These are phyloP conservation scores for Thereuonema tuberculata DNA, from an alignment of 1,140 invertebrate species.

Conservation along the genomic window DNA sequence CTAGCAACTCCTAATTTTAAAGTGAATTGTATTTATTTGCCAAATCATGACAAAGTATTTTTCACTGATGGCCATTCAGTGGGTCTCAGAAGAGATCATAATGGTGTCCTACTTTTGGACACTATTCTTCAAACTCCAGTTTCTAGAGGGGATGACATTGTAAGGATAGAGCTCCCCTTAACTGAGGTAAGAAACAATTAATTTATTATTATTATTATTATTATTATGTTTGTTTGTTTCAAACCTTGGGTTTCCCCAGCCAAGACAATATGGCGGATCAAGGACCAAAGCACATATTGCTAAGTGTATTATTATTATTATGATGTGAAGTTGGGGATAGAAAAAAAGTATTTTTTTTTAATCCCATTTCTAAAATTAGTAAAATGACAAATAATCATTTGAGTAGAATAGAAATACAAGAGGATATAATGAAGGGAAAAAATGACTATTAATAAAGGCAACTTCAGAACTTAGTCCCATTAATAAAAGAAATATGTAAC, in stretches of 20 bases:
- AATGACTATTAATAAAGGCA: too few species aligned
- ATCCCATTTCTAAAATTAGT: slow-evolving; percentile 7
- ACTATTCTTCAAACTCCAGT: slow-evolving; percentile 71
- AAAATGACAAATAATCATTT: not conserved
- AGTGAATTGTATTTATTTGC: slow-evolving; percentile 53
- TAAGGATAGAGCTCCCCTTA: slow-evolving; percentile 67
- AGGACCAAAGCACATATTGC: too few species aligned
- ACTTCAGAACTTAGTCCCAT: too few species aligned
- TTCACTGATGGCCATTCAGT: slow-evolving; percentile 64
- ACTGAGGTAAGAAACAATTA: slow-evolving; percentile 59
- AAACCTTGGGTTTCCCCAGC: too few species aligned
- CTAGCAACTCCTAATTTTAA: slow-evolving; percentile 39
- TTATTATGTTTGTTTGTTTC: too few species aligned
- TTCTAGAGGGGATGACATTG: slow-evolving; percentile 47
- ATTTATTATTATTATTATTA: too few species aligned
- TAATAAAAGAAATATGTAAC: too few species aligned
- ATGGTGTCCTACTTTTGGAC: slow-evolving; percentile 72
- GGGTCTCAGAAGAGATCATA: slow-evolving; percentile 72
- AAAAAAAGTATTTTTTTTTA: not conserved
- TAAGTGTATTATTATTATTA: too few species aligned
- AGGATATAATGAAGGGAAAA: too few species aligned
- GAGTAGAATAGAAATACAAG: too few species aligned
- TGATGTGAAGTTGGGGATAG: not conserved
- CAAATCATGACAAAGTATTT: slow-evolving; percentile 61
- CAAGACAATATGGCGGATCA: too few species aligned